Percentiles rank a stretch among this genome's conserved stretches.
These are phyloP conservation scores for Molossus alvarezi DNA, from an alignment of 2,797 vertebrate genomes.

Conservation along the genomic window DNA sequence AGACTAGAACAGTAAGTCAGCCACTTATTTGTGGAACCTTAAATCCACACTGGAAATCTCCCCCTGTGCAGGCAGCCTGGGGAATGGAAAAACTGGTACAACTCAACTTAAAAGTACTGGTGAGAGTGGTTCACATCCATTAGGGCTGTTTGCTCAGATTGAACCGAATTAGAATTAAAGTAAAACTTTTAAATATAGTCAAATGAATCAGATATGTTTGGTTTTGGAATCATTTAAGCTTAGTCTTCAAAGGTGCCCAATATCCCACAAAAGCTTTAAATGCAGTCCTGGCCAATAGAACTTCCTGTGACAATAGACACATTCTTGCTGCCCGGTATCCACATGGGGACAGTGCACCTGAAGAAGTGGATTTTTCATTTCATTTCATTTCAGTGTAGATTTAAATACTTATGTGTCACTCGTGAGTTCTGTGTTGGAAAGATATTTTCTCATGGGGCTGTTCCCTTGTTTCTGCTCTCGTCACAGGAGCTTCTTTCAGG, in stretches of 20 bases:
- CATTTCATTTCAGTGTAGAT: slow-evolving; percentile 22
- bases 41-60: not conserved
- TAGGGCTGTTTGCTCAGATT: not conserved
- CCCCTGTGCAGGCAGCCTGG: slow-evolving; percentile 26
- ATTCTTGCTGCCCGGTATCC: not conserved
- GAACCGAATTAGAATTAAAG: slow-evolving; percentile 31
- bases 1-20: not conserved
- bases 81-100: not conserved
- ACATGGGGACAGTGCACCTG: not conserved
- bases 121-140: not conserved
- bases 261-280: not conserved
- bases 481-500: not conserved
- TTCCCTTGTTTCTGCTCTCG: not conserved
- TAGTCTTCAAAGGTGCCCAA: not conserved
- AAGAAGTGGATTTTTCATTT: not conserved
- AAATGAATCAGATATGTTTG: not conserved
- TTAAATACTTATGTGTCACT: not conserved
- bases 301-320: not conserved
- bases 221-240: slow-evolving; percentile 36
- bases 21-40: not conserved
- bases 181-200: slow-evolving; percentile 49
- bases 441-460: not conserved
- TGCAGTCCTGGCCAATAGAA: not conserved
- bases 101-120: slow-evolving; percentile 11
- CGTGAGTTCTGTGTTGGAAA: not conserved